phyloP scores from a whole-genome alignment of 2,888 invertebrate genomes.

The Suillia variegata region DNA sequence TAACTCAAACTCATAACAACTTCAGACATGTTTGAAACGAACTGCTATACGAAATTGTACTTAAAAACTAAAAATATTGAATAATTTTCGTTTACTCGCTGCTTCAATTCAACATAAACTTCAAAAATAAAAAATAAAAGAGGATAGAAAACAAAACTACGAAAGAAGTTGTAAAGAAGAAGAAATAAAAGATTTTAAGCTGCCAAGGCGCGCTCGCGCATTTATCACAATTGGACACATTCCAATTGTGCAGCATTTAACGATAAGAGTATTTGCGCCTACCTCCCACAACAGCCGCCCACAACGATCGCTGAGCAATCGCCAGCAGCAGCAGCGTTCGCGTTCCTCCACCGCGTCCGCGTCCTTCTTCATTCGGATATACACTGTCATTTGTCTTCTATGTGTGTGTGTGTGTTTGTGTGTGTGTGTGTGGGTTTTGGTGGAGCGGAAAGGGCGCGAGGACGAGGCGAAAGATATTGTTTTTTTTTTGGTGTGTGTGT shows the following conservation, averaged over 20 bases:
- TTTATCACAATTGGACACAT: background rate
- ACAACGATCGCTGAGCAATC: no score
- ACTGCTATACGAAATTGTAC: background rate
- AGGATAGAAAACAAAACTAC: slow-evolving; percentile 5
- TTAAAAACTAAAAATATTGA: background rate
- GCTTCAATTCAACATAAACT: background rate
- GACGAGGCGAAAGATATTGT: background rate
- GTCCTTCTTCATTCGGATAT: no score
- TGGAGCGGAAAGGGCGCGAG: background rate
- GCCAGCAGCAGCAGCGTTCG: no score
- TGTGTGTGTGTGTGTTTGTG: background rate
- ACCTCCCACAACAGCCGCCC: no score
- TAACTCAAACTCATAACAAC: slow-evolving; percentile 5
- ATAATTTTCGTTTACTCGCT: background rate
- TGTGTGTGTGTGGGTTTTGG: background rate
- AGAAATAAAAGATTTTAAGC: background rate
- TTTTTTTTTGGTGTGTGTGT: no score
- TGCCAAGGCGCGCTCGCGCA: background rate
- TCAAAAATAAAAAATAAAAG: slow-evolving; percentile 4
- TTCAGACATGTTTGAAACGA: slow-evolving; percentile 15
- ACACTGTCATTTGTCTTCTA: background rate
- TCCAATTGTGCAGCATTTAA: background rate
- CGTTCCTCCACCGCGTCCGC: no score
- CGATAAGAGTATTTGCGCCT: background rate
- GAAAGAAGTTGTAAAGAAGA: background rate